Evolutionary conservation across 2,888 invertebrate genomes (phyloP), one percentile per base, ranked within the genome.

Genomic region (Pollenia griseotomentosa): DNA sequence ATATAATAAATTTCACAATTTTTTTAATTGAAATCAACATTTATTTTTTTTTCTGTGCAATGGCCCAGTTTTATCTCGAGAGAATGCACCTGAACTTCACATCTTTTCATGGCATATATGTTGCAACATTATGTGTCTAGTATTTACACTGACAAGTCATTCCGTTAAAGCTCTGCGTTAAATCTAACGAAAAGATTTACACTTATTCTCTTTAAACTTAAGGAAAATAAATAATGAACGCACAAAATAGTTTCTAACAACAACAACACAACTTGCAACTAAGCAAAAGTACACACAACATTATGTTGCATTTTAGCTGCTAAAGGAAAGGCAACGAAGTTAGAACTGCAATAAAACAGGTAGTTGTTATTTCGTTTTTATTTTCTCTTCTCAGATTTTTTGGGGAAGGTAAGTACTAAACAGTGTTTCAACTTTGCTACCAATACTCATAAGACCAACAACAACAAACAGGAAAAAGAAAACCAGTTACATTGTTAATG

Each of bases 401-500:
- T 85, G 71, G 16, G 65, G 23, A 19, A 70, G 65, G 44, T 48
- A 70, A 77, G 53, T 81, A 85, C 77, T 23, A 81, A 48, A 77
- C 19, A 51, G 19, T 42, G 53, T 51, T 42, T 10, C 40, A 42
- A 77, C 65, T 63, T 46, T 23, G 23, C n/a, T 42, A 71, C 16
- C 70, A 61, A 44, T 55, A 66, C 5, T 33, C 6, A 6, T 33
- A 33, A 40, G 40, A 68, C 51, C 12, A 59, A 61, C 33, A 78
- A 79, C 42, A 55, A 71, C 14, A 75, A 55, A 77, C 44, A 57
- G 44, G 19, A 11, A 33, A 33, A 46, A 53, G 16, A 51, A 79
- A 84, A 84, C 79, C 79, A 53, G 84, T 84, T 84, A 61, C 51
- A 73, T 33, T 61, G 79, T 61, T 46, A 70, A 61, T 53, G 2